Base-by-base conservation (phyloP, 2,113 vertebrate genomes). In the Monarcha castaneiventris region DNA sequence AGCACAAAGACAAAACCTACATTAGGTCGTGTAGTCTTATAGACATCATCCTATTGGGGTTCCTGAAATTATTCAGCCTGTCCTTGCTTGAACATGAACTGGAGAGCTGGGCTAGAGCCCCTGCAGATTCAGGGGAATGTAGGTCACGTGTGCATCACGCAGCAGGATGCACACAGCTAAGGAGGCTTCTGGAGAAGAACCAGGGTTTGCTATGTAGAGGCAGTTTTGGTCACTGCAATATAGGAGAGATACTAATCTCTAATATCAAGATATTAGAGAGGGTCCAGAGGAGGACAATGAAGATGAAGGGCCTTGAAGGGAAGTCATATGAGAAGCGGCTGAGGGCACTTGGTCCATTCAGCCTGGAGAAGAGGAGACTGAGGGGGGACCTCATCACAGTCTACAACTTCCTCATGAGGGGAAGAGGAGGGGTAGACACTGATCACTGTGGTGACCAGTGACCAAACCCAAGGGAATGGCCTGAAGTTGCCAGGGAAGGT, bases 121-220 rank as follows among this genome's bases (percentile, higher is more conserved):
- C 20, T 22, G 41, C 18, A 76, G 39, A 52, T 37, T n/a, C 3
- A 7, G 44, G 27, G 12, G 25, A 52, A 43, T 0, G 3, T 2
- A 16, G 25, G 25, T 22, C 61, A 11, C 17, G 33, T 12, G 9
- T 14, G 18, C 22, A 1, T 30, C 78, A 51, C 0, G 0, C 6
- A 59, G 72, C 5, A 43, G 68, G 32, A 75, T 9, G 18, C 29
- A 37, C 23, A 25, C 29, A 62, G 41, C 27, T 58, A 43, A 49
- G 13, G 23, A 54, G 52, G 32, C 35, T 55, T 73, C 30, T 16
- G 10, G 43, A 83, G 43, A 78, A 54, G 35, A 25, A 74, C 21
- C 23, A n/a, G 17, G 6, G 55, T 48, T 54, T n/a, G 39, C 22
- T 26, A 18, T 6, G 7, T 13, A 13, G 16, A 5, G 44, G 27